Base-by-base conservation (phyloP, 1,140 invertebrate genomes). In the Temnothorax longispinosus region DNA sequence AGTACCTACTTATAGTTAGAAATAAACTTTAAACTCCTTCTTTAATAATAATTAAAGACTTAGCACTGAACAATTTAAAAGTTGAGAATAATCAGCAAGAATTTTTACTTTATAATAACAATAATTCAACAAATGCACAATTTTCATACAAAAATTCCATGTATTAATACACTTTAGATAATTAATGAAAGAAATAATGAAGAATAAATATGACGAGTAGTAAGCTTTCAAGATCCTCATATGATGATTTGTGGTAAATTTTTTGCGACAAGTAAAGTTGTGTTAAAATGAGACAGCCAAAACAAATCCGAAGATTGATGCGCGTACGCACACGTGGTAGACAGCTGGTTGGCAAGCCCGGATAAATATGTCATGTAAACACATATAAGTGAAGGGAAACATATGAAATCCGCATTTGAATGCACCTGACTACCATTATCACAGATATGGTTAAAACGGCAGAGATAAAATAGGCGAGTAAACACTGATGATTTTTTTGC, bases 331-430 rank as follows among this genome's bases (percentile, higher is more conserved):
- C 54, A 84, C 44, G 54, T 84, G 69, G 69, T 41, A 62, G 56
- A 74, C 69, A 75, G 54, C 54, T 84, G 69, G 35, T 69, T 80
- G 38, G 52, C 44, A 84, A 47, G 8, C 11, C n/a, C n/a, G 8
- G 27, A 35, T 74, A 82, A 82, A 58, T 58, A 75, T 62, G 54
- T 71, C 35, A n/a, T 60, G 27, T 84, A 84, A 84, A 84, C 27
- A 84, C 7, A 47, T 18, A 18, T 62, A 62, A 84, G 80, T 38
- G 80, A 82, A 50, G 41, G 27, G 7, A 60, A 84, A 84, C 54
- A 74, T 32, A 32, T 84, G 15, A 74, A 84, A 60, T 32, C 5
- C 3, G 13, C 52, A 74, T 84, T 74, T n/a, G 10, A 72, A 58
- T 82, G 18, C 67, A 84, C 41, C 69, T 84, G 80, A 67, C 65